Conservation (phyloP, 64 coral and sea anemone genomes). For the Hydrozoanthus tunicans region DNA sequence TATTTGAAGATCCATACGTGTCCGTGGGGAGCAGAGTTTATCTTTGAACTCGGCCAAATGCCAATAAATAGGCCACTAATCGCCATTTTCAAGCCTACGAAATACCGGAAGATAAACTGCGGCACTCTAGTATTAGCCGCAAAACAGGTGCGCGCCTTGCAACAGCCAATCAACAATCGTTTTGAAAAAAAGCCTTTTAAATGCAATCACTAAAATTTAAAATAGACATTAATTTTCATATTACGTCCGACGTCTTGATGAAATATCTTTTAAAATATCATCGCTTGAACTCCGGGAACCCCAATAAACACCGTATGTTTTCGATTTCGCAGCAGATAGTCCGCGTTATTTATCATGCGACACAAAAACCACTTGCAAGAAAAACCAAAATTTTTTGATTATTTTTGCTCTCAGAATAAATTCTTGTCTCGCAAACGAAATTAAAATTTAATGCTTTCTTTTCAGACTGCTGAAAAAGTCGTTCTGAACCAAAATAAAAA, state of each 20-base stretch:
- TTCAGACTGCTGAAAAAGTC: constrained; percentile 15
- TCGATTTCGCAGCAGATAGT: constrained; percentile 26
- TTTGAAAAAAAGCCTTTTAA: constrained; percentile 55
- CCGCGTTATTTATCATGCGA: constrained; percentile 22
- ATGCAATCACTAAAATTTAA: constrained; percentile 60
- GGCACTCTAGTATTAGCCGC: constrained; percentile 37
- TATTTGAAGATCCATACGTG: constrained; percentile 45
- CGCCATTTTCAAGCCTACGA: constrained; percentile 50
- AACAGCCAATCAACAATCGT: constrained; percentile 3
- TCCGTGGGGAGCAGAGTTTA: constrained; percentile 53
- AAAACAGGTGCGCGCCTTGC: constrained; percentile 34
- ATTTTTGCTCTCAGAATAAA: neutral
- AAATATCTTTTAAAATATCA: constrained; percentile 65
- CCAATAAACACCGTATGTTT: constrained; percentile 54
- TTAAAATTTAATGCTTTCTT: constrained; percentile 50
- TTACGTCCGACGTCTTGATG: constrained; percentile 43
- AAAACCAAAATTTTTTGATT: constrained; percentile 21
- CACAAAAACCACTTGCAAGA: constrained; percentile 22
- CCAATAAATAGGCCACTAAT: constrained; percentile 65
- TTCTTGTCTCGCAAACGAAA: constrained; percentile 13
- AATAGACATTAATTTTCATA: constrained; percentile 64
- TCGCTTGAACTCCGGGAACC: constrained; percentile 45
- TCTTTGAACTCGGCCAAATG: constrained; percentile 57
- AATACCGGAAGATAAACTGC: constrained; percentile 55
- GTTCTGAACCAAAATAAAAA: constrained; percentile 24